These are phyloP conservation scores for Lithobates pipiens DNA, from an alignment of 2,797 vertebrate genomes.

Conservation along the genomic window DNA sequence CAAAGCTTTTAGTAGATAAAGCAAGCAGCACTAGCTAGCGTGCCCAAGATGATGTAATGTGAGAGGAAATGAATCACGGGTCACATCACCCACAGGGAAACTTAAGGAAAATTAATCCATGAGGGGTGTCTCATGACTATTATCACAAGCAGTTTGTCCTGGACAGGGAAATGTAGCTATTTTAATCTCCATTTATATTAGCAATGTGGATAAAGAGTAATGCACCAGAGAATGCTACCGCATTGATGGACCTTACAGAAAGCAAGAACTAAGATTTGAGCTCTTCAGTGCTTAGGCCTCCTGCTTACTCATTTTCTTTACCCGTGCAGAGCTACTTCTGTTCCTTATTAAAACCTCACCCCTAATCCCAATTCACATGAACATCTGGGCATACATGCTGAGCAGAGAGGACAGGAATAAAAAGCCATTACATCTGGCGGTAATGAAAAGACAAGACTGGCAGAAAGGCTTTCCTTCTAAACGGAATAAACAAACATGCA, in stretches of 20 bases:
- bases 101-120: conserved; percentile 5
- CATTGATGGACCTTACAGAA: neutral
- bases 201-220: neutral
- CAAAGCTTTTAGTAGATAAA: conserved; percentile 36
- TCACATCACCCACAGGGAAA: conserved; percentile 17
- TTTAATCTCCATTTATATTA: neutral
- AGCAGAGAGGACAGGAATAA: conserved; percentile 11
- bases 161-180: neutral
- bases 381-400: conserved; percentile 31
- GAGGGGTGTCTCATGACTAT: conserved; percentile 27
- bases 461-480: conserved; percentile 15
- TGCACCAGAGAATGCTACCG: neutral
- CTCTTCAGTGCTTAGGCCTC: neutral
- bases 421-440: conserved; percentile 38
- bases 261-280: neutral
- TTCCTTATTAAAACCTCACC: conserved; percentile 9
- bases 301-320: neutral
- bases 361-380: conserved; percentile 6
- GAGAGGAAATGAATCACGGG: conserved; percentile 41
- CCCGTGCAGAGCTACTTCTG: conserved; percentile 12
- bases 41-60: conserved; percentile 43
- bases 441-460: conserved; percentile 22
- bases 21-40: conserved; percentile 18
- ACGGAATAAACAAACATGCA: conserved; percentile 38
- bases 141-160: neutral